Base-by-base conservation (phyloP, 2,888 invertebrate genomes). In the Dolichopus griseipennis region DNA sequence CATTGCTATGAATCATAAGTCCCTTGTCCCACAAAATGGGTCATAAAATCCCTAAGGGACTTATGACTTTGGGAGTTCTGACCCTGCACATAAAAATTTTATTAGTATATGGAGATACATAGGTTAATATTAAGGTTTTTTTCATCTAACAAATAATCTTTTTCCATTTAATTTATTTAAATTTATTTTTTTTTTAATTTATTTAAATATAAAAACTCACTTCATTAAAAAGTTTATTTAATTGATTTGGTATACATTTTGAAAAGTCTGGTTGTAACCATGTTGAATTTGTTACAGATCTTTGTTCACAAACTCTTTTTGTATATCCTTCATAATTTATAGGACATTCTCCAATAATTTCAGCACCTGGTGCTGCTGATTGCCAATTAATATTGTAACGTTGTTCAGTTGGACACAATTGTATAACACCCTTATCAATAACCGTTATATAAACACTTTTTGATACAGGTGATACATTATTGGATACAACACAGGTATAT, bases 211-310 rank as follows among this genome's bases (percentile, higher is more conserved):
- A 27, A 37, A 37, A 37, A 37, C 37, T 81, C 79, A 89, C 89
- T 81, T 87, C 85, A 73, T 86, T 84, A 75, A 87, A 88, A 71
- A 88, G 86, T 73, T 85, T 81, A 67, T 85, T 80, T 41, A 91
- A 78, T 1, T 87, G 84, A 74, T 88, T 86, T 37, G 88, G 85
- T 33, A 89, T 82, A 76, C 93, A 93, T 22, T 84, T 83, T 1
- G 91, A 90, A 76, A 91, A 92, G 78, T 92, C 90, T 0, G 92
- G 90, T 64, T 84, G 79, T 73, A 86, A 85, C 93, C 93, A 93
- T 71, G 86, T 86, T 0, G 90, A 88, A 27, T 86, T 87, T 52
- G 85, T 86, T 20, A 85, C 82, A 73, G 87, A 86, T 52, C 83
- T 83, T 74, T 88, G 84, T 62, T 83, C 83, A 74, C 89, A 89